Percentiles rank a stretch among this genome's conserved stretches.
phyloP scores from a whole-genome alignment of 2,888 invertebrate genomes.

The Barypeithes pellucidus region DNA sequence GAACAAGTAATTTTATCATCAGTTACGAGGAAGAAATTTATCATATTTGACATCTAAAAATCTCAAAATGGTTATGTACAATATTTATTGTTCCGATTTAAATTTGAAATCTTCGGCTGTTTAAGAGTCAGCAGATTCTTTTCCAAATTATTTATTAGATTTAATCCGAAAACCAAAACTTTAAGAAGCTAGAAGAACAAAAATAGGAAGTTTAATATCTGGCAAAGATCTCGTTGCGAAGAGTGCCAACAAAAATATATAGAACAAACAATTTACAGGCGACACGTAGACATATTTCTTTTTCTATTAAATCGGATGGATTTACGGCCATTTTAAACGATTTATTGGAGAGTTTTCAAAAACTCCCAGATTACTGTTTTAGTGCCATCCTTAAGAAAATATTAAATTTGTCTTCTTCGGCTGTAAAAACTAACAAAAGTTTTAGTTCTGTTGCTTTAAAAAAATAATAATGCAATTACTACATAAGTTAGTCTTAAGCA shows the following conservation, averaged over 20 bases:
- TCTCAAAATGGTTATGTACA: too few relatives aligned
- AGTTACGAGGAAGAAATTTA: too few relatives aligned
- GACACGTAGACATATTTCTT: slow-evolving; percentile 58
- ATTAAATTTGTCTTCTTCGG: not conserved
- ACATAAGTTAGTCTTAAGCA: too few relatives aligned
- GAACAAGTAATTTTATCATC: too few relatives aligned
- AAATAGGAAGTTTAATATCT: slow-evolving; percentile 47
- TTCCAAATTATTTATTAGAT: slow-evolving; percentile 49
- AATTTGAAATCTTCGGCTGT: slow-evolving; percentile 18
- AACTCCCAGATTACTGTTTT: slow-evolving; percentile 24
- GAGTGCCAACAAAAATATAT: slow-evolving; percentile 53
- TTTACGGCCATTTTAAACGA: slow-evolving; percentile 56
- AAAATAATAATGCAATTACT: too few relatives aligned
- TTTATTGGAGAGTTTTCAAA: slow-evolving; percentile 40
- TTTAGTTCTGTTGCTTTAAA: too few relatives aligned
- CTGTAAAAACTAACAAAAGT: too few relatives aligned
- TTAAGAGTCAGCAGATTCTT: slow-evolving; percentile 40
- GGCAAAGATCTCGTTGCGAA: slow-evolving; percentile 44
- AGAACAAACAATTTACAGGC: slow-evolving; percentile 52
- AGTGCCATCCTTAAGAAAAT: not conserved
- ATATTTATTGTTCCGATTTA: slow-evolving; percentile 1
- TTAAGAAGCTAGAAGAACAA: slow-evolving; percentile 44
- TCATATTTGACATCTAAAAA: too few relatives aligned
- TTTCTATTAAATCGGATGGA: slow-evolving; percentile 59
- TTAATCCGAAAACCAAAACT: slow-evolving; percentile 44